A percentile compares a stretch with the other conserved stretches of the same genome.
Conservation (phyloP, 2,888 invertebrate species). For the Idaea dimidiata region DNA sequence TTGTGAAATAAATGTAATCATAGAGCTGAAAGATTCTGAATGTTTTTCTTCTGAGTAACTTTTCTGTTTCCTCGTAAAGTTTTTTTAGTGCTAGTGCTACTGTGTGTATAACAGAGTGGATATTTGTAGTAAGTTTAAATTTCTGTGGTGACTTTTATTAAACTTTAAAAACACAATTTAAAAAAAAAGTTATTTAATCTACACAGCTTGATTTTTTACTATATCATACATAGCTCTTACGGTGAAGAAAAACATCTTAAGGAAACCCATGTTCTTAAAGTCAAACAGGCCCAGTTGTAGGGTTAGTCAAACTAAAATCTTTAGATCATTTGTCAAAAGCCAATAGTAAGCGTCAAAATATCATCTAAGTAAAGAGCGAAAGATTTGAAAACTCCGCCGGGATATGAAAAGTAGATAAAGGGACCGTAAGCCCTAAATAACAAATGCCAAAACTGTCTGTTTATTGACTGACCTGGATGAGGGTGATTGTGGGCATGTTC, state of each 20-base stretch:
- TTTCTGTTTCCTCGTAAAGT: not conserved
- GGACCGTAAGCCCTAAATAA: constrained; percentile 2
- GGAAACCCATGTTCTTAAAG: no score
- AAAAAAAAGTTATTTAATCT: no score
- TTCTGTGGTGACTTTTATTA: not conserved
- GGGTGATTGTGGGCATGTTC: constrained; percentile 75
- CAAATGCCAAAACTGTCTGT: not conserved
- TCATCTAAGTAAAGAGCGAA: not conserved
- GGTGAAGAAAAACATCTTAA: no score
- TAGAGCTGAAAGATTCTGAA: not conserved
- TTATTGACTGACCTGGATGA: constrained; percentile 75
- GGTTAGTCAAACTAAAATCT: no score
- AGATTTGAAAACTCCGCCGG: not conserved
- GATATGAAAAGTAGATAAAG: not conserved
- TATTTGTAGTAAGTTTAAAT: not conserved
- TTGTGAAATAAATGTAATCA: not conserved
- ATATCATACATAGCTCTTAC: no score
- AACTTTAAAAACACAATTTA: not conserved
- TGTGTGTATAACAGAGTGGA: not conserved
- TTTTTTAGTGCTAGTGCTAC: not conserved
- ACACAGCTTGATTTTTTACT: no score
- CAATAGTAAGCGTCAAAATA: no score
- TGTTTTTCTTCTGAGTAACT: not conserved
- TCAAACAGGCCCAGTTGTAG: no score
- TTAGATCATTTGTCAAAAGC: no score